Evolutionary conservation across 2,797 vertebrate species (phyloP).

Genomic region (Clamator glandarius): DNA sequence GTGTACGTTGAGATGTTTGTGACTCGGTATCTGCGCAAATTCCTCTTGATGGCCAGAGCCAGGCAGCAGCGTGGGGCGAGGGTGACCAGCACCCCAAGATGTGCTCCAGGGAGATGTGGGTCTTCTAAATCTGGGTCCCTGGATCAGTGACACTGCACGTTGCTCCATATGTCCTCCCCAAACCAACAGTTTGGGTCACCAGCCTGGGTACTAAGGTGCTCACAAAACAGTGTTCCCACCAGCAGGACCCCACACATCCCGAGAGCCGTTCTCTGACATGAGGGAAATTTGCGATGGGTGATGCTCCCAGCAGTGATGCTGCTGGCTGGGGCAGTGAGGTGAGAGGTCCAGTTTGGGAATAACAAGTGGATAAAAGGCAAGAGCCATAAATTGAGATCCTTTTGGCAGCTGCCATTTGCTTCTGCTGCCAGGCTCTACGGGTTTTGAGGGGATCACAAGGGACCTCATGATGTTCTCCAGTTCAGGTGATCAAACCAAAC

Average conservation of each 20-base stretch:
- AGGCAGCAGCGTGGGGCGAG: fast-evolving
- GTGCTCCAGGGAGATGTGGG: background rate
- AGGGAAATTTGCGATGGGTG: fast-evolving
- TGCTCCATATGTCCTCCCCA: fast-evolving
- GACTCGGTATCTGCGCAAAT: background rate
- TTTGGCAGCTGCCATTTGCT: background rate
- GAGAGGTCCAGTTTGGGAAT: background rate
- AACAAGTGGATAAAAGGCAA: fast-evolving
- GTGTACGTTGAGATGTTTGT: background rate
- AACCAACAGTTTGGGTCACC: fast-evolving
- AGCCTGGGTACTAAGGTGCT: background rate
- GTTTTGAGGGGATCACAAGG: background rate
- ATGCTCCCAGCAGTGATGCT: background rate
- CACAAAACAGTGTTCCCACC: background rate
- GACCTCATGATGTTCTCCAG: background rate
- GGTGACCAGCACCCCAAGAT: background rate
- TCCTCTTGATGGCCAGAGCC: background rate
- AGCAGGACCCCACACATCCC: background rate
- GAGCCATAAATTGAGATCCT: background rate
- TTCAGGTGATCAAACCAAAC: background rate
- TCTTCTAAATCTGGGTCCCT: background rate
- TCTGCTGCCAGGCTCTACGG: background rate
- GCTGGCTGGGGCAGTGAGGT: fast-evolving
- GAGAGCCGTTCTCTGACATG: background rate
- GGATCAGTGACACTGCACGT: too few relatives aligned